These are phyloP conservation scores for Passer domesticus DNA, from an alignment of 2,113 vertebrate species.

Conservation along the genomic window DNA sequence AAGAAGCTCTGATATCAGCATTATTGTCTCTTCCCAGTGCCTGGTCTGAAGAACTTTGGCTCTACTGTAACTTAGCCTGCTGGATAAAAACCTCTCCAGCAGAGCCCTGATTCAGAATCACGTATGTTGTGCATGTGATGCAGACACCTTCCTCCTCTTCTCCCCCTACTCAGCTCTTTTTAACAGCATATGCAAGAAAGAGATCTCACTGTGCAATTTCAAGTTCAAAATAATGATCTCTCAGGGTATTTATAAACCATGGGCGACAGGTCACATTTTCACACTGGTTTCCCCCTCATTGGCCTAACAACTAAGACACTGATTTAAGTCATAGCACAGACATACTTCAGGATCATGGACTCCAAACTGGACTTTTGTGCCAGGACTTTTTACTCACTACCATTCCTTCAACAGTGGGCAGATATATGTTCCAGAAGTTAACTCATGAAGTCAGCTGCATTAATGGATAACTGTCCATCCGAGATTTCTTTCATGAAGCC, in stretches of 20 bases:
- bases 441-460: neutral
- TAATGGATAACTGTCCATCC: neutral
- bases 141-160: conserved; percentile 46
- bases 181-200: neutral
- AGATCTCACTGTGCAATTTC: neutral
- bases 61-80: neutral
- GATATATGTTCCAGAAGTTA: neutral
- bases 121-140: neutral
- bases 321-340: neutral
- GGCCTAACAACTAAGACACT: neutral
- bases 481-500: neutral
- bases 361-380: neutral
- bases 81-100: neutral
- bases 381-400: neutral
- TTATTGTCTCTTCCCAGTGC: neutral
- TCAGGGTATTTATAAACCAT: neutral
- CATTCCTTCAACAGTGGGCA: neutral
- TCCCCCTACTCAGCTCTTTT: conserved; percentile 53
- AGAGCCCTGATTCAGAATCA: neutral
- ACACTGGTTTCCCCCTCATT: neutral
- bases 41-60: neutral
- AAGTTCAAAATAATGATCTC: conserved; percentile 13
- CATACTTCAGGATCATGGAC: neutral
- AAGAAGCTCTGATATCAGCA: neutral
- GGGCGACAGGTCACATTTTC: neutral